Evolutionary conservation across 2,797 vertebrate genomes (phyloP).

Genomic region (Malurus splendens): DNA sequence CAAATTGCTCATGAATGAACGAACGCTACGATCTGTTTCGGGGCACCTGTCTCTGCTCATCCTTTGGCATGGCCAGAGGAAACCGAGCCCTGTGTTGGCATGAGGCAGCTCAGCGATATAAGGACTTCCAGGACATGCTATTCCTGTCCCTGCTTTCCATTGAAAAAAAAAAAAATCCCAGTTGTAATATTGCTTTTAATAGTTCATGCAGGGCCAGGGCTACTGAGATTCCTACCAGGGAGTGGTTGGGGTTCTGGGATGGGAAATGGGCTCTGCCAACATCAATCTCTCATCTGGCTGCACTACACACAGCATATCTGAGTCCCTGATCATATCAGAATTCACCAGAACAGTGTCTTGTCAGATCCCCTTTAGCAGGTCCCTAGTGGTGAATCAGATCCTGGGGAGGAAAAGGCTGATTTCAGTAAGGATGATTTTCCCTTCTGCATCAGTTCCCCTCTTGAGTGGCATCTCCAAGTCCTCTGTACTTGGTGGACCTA

Average conservation of each 20-base stretch:
- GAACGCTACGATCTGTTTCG: background rate
- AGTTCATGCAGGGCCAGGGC: background rate
- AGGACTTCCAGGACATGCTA: constrained; percentile 16
- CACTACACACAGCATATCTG: background rate
- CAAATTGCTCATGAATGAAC: constrained; percentile 45
- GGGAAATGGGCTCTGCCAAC: background rate
- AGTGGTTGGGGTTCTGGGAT: background rate
- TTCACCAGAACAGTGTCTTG: background rate
- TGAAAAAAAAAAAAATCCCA: background rate
- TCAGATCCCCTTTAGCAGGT: background rate
- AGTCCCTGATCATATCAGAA: background rate
- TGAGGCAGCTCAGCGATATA: background rate
- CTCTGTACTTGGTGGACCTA: rapidly evolving
- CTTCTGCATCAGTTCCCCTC: background rate
- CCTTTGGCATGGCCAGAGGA: background rate
- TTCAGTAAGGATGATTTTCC: background rate
- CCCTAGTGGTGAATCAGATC: rapidly evolving
- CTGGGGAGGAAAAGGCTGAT: background rate
- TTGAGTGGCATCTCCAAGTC: background rate
- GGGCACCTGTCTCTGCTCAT: constrained; percentile 9
- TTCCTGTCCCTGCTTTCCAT: constrained; percentile 10
- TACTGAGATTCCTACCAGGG: background rate
- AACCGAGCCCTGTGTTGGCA: background rate
- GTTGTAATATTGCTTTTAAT: background rate
- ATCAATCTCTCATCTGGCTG: background rate